Evolutionary conservation across 2,888 invertebrate species (phyloP), one percentile per base, ranked within the genome.

Genomic region (Anthrax anthrax): DNA sequence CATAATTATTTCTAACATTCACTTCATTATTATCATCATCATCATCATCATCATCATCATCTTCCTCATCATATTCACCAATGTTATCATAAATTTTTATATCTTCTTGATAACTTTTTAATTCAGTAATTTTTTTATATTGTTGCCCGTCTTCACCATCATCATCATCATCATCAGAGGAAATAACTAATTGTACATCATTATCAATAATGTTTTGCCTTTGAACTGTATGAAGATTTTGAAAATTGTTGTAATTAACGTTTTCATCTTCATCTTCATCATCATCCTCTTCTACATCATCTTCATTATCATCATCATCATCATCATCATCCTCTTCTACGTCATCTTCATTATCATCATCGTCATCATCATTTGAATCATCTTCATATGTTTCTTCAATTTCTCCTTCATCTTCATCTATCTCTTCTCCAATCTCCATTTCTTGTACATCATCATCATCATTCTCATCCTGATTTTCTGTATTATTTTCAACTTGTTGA

Each of bases 401-500:
- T 14, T 37, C 19, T 13, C 29, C 44, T 18, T 38, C 44, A 14
- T 32, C 44, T n/a, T 39, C 37, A 16, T 37, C 37, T 37, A 16
- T 23, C 13, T 19, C 19, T 2, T 42, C 42, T 18, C 6, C 36
- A n/a, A 13, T 18, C 10, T 32, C 37, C 9, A 38, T 27, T 29
- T 39, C 44, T 17, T 38, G 27, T 27, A 38, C 38, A 27, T 32
- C 37, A 9, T 44, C 44, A n/a, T 45, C 44, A 32, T 44, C 39
- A 18, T 40, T 36, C 12, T 18, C 40, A 2, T 40, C 44, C 16
- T 40, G 16, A 8, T 19, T 18, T 12, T 37, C 43, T 13, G 2
- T 18, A 36, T 18, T 19, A 16, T 36, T 5, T 36, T 16, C 36
- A 36, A 36, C 42, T 16, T 36, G 16, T 8, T 16, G 3, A 6